Evolutionary conservation across 2,888 invertebrate genomes (phyloP).

Genomic region (Cryptus armator): DNA sequence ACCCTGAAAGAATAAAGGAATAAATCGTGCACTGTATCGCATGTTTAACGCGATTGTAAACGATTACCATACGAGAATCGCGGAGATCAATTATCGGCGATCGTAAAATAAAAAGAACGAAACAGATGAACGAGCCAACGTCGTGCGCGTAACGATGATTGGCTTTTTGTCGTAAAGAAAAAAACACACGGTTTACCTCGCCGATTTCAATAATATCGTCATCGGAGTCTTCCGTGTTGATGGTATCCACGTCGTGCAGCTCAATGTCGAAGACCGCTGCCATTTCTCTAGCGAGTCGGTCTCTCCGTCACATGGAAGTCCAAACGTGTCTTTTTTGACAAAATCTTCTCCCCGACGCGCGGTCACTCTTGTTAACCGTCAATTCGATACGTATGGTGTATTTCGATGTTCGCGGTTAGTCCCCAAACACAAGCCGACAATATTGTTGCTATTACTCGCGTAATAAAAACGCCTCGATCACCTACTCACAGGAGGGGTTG

Average conservation of each 20-base stretch:
- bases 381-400: not conserved
- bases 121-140: not conserved
- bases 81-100: not conserved
- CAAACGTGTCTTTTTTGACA: not conserved
- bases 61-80: constrained; percentile 1
- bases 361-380: not conserved
- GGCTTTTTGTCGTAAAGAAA: not conserved
- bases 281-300: constrained; percentile 85
- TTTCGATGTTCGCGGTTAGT: constrained; percentile 12
- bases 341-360: not conserved
- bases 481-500: constrained; percentile 47
- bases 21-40: constrained; percentile 36
- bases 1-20: constrained; percentile 87
- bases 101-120: not conserved
- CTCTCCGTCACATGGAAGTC: constrained; percentile 61
- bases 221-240: constrained; percentile 92
- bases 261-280: constrained; percentile 97
- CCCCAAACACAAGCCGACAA: constrained; percentile 53
- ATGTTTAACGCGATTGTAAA: not conserved
- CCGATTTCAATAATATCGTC: constrained; percentile 96
- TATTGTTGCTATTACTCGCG: constrained; percentile 61
- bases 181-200: constrained; percentile 89
- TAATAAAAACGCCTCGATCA: constrained; percentile 64
- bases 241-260: constrained; percentile 90
- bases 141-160: not conserved